A percentile compares a stretch with the other conserved stretches of the same genome.
phyloP scores from a whole-genome alignment of 2,888 invertebrate species.

The Drosophila percnosoma region DNA sequence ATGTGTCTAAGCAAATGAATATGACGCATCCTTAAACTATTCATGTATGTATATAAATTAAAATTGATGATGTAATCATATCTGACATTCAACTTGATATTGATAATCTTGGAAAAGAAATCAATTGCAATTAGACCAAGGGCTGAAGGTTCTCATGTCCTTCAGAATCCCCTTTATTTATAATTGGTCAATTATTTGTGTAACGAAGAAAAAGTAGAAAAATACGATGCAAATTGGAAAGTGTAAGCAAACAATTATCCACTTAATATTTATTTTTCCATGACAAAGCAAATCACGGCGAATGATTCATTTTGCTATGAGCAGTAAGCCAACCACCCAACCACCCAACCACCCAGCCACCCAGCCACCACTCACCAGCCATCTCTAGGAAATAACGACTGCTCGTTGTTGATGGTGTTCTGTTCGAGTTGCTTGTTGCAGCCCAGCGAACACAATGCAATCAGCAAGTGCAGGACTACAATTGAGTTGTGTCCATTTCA shows the following conservation, averaged over 20 bases:
- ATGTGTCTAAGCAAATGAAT: slow-evolving; percentile 9
- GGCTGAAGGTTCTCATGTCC: neutral
- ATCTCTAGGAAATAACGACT: neutral
- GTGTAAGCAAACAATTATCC: neutral
- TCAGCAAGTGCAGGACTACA: slow-evolving; percentile 14
- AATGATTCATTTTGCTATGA: neutral
- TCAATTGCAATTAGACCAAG: neutral
- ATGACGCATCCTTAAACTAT: neutral
- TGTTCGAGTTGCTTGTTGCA: neutral
- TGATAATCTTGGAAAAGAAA: neutral
- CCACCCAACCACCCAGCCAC: neutral
- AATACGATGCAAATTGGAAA: neutral
- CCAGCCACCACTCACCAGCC: neutral
- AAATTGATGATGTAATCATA: neutral
- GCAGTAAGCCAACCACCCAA: neutral
- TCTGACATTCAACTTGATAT: neutral
- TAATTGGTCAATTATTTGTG: neutral
- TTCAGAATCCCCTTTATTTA: neutral
- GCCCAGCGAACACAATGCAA: neutral
- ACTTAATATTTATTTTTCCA: neutral
- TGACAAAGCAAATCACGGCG: neutral
- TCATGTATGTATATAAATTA: neutral
- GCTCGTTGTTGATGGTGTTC: neutral
- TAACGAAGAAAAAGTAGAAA: neutral
- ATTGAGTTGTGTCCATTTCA: slow-evolving; percentile 19